Conservation (phyloP, 2,113 vertebrate species). For the Entosphenus tridentatus region DNA sequence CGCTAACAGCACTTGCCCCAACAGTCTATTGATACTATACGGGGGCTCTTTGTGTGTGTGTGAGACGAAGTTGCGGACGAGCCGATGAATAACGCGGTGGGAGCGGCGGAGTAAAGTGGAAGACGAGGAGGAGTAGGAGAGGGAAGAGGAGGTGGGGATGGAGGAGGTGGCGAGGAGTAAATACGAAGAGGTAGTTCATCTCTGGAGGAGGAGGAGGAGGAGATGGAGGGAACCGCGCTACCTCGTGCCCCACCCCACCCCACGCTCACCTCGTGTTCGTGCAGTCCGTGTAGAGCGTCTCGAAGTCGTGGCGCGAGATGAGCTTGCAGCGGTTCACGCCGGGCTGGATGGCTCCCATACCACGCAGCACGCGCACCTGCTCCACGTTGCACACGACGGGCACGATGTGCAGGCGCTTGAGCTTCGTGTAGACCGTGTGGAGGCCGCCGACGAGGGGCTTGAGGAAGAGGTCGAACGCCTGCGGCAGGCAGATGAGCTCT, state of each 20-base stretch:
- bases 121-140: too few relatives aligned
- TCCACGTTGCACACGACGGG: constrained; percentile 96
- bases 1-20: too few relatives aligned
- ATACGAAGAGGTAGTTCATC: too few relatives aligned
- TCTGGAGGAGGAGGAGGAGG: too few relatives aligned
- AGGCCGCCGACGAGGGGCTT: constrained; percentile 95
- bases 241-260: background rate
- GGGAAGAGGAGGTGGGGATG: too few relatives aligned
- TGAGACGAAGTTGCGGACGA: too few relatives aligned
- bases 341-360: constrained; percentile 86
- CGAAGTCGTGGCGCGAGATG: constrained; percentile 94
- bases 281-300: constrained; percentile 95
- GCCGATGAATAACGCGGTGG: too few relatives aligned
- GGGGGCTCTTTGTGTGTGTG: too few relatives aligned
- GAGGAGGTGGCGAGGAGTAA: too few relatives aligned
- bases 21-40: too few relatives aligned
- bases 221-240: background rate
- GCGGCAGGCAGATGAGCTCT: constrained; percentile 93
- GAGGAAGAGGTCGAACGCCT: constrained; percentile 94
- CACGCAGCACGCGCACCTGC: constrained; percentile 87
- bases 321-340: constrained; percentile 96
- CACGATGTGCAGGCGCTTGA: constrained; percentile 93
- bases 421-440: constrained; percentile 97
- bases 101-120: too few relatives aligned
- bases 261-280: constrained; percentile 71